Conservation (phyloP, 2,797 vertebrate species). For the Babyrousa celebensis region DNA sequence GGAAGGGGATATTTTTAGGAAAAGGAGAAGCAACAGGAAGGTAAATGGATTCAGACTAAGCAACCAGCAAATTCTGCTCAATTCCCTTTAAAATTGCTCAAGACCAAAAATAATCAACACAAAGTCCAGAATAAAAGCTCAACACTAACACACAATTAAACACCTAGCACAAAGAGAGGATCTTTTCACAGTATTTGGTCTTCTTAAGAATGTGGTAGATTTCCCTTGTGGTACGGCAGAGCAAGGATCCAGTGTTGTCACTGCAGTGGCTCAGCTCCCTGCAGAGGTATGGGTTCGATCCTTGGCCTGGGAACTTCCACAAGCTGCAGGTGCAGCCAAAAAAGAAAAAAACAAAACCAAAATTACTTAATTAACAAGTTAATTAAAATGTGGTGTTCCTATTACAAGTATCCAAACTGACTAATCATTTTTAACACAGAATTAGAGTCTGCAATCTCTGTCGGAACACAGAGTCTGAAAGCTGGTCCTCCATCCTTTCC, state of each 20-base stretch:
- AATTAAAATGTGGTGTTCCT: neutral
- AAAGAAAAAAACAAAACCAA: no score
- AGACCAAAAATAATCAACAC: slow-evolving; percentile 1
- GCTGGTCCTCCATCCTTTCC: slow-evolving; percentile 4
- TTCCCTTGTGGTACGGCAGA: no score
- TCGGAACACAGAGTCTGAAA: neutral
- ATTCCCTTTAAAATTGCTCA: neutral
- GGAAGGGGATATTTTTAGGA: neutral
- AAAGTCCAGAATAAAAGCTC: slow-evolving; percentile 19
- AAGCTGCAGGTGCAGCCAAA: no score
- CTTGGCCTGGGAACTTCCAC: no score
- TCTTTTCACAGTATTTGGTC: neutral
- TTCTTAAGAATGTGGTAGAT: neutral
- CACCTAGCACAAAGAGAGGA: neutral
- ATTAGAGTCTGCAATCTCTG: slow-evolving; percentile 5
- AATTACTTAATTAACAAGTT: no score
- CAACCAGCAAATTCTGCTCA: neutral
- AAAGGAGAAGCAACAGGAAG: neutral
- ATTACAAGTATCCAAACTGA: neutral
- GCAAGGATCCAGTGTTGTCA: no score
- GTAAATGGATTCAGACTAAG: neutral
- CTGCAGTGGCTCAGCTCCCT: no score
- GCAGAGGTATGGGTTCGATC: no score
- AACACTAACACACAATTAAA: slow-evolving; percentile 5
- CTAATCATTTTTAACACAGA: slow-evolving; percentile 23